Evolutionary conservation across 2,797 vertebrate species (phyloP).

Genomic region (Aphelocoma californica): DNA sequence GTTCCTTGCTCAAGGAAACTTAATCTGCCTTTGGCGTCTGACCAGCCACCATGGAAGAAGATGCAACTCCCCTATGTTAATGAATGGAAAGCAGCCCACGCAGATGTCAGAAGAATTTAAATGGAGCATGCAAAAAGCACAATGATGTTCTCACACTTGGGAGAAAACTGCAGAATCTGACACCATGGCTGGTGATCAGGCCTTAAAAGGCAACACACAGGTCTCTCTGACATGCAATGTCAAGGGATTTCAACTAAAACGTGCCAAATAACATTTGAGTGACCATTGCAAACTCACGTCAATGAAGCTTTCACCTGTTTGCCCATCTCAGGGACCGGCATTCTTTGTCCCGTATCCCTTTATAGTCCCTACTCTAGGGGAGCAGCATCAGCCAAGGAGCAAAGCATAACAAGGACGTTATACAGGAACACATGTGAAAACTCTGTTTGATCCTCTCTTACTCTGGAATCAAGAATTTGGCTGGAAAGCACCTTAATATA

Average conservation of each 20-base stretch:
- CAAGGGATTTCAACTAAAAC: not conserved
- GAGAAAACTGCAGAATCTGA: conserved; percentile 21
- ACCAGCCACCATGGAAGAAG: conserved; percentile 61
- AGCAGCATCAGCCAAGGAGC: not conserved
- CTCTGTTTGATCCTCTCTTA: conserved; percentile 2
- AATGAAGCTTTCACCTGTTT: conserved; percentile 16
- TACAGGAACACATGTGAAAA: conserved; percentile 15
- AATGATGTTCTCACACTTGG: conserved; percentile 41
- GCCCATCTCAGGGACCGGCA: not conserved
- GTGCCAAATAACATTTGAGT: not conserved
- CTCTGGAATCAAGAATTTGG: not conserved
- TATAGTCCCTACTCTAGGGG: not conserved
- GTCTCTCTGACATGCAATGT: not conserved
- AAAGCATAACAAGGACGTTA: not conserved
- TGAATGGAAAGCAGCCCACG: conserved; percentile 57
- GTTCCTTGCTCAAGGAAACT: conserved; percentile 44
- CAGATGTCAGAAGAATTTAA: conserved; percentile 62
- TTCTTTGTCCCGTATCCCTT: not conserved
- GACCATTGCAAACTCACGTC: not conserved
- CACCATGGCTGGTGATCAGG: not conserved
- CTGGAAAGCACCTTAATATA: not conserved
- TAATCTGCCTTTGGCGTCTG: conserved; percentile 33
- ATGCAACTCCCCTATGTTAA: conserved; percentile 49
- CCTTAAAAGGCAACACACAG: conserved; percentile 24
- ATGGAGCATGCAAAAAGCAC: conserved; percentile 37